A percentile compares a stretch with the other conserved stretches of the same genome.
phyloP scores from a whole-genome alignment of 2,797 vertebrate species.

The Linurgus olivaceus region DNA sequence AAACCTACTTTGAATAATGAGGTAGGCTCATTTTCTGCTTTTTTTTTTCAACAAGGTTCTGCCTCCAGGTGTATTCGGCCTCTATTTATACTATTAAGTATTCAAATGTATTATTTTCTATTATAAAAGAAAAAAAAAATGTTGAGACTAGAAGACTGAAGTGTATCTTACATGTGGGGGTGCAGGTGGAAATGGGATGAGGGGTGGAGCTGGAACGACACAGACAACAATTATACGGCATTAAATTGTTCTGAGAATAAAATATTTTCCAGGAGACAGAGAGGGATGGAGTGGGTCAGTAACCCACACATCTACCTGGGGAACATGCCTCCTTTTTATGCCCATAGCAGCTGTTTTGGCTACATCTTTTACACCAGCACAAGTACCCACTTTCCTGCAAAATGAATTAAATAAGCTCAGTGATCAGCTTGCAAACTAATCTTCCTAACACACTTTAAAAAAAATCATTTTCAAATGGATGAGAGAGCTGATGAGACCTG shows the following conservation, averaged over 20 bases:
- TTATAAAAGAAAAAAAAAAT: background rate
- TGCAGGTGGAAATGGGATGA: background rate
- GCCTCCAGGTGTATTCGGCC: background rate
- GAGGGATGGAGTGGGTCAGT: background rate
- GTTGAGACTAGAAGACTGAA: background rate
- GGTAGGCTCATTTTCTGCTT: background rate
- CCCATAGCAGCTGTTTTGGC: background rate
- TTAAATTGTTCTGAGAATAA: background rate
- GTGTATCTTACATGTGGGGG: background rate
- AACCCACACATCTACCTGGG: background rate
- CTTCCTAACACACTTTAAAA: background rate
- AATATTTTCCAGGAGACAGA: background rate
- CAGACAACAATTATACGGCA: rapidly evolving
- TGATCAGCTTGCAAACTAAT: slow-evolving; percentile 37
- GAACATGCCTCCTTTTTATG: background rate
- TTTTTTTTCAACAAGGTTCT: background rate
- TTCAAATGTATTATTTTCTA: background rate
- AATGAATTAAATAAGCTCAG: background rate
- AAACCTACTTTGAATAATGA: background rate
- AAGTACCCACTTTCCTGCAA: background rate
- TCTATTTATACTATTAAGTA: background rate
- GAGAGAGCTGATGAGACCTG: slow-evolving; percentile 20
- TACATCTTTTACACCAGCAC: background rate
- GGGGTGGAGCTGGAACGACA: background rate
- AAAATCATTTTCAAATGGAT: slow-evolving; percentile 11